Evolutionary conservation across 2,113 vertebrate species (phyloP), one percentile per base, ranked within the genome.

Genomic region (Jacana jacana): DNA sequence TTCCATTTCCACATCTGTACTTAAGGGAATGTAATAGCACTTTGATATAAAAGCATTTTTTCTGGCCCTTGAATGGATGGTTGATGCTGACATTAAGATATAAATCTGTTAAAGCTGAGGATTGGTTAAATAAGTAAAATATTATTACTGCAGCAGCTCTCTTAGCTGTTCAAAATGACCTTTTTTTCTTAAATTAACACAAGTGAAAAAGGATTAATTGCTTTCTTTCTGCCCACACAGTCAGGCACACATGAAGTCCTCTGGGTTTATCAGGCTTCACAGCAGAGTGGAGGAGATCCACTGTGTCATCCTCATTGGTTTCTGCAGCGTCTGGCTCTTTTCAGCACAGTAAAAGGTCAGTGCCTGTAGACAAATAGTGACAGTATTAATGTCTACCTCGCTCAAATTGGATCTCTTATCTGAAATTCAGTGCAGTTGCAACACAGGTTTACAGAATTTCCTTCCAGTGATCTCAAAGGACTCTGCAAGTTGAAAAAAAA

Each of bases 41-140:
- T 93, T 88, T 39, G 77, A 81, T 69, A 78, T 37, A 87, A 89
- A 86, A 55, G 11, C 28, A 31, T 72, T 95, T 94, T 94, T 88
- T 91, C 76, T 91, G 27, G 40, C 57, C 27, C 35, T 95, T 76
- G 84, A 91, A 79, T 76, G 30, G 69, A 83, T 55, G 55, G 31
- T 55, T 57, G 54, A 27, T 76, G 52, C 39, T 89, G 91, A 87
- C 73, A 72, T 55, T 55, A 61, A 94, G 88, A 84, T 73, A 95
- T 64, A 84, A 96, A 91, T 87, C 44, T 93, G 40, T 72, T 93
- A 60, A 83, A 89, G n/a, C 17, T 86, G 70, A 72, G 44, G 37
- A 89, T 35, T 91, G 61, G 42, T 95, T 93, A 83, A 96, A 91
- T 81, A 96, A 90, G 60, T 88, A 84, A 88, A 93, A 91, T 89